These are phyloP conservation scores for Megalurothrips usitatus DNA, from an alignment of 2,888 invertebrate species.

Conservation along the genomic window DNA sequence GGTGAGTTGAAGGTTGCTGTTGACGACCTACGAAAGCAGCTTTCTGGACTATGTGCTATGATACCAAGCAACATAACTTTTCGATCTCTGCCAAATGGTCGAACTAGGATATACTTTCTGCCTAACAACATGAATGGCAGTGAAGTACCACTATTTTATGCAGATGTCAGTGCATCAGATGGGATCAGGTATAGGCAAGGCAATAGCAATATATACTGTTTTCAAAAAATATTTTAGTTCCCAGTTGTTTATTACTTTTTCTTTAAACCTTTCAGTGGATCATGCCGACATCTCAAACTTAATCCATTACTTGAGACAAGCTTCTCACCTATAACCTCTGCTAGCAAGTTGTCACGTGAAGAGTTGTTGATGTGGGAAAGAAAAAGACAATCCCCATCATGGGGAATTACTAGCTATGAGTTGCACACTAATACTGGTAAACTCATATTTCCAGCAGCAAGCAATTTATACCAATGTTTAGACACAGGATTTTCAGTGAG, in stretches of 20 bases:
- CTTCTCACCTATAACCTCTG: constrained; percentile 27
- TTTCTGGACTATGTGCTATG: constrained; percentile 73
- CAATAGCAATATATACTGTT: not conserved
- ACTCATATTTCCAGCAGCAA: constrained; percentile 86
- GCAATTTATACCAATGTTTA: constrained; percentile 79
- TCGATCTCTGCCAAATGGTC: constrained; percentile 69
- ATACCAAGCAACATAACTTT: constrained; percentile 79
- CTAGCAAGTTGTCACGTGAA: constrained; percentile 65
- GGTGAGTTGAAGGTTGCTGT: constrained; percentile 75
- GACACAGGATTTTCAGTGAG: constrained; percentile 66
- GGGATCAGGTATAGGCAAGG: constrained; percentile 29
- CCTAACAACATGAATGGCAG: constrained; percentile 82
- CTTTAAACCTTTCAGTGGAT: not conserved
- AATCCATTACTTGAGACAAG: constrained; percentile 21
- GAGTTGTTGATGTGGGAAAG: constrained; percentile 88
- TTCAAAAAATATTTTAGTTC: not conserved
- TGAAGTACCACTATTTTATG: constrained; percentile 83
- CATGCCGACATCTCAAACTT: constrained; percentile 12
- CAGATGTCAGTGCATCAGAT: constrained; percentile 59
- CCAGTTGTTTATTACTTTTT: not conserved
- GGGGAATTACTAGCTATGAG: constrained; percentile 93
- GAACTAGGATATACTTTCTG: constrained; percentile 83
- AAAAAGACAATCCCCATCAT: constrained; percentile 82
- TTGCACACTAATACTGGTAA: constrained; percentile 74
- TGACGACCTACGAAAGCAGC: constrained; percentile 70